Conservation (phyloP, 2,797 vertebrate species). For the Cephalopachus bancanus region DNA sequence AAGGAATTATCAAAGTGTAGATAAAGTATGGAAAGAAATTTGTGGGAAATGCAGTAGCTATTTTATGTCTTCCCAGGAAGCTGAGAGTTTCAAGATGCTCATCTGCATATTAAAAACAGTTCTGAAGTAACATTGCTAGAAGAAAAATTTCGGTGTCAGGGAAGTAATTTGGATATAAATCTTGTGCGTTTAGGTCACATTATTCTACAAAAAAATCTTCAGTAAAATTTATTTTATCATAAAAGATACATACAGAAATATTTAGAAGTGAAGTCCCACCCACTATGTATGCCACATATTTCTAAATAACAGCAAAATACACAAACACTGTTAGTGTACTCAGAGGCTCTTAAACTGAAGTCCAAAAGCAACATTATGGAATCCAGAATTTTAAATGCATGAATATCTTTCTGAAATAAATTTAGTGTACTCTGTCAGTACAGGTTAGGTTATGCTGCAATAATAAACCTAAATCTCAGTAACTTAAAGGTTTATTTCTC, state of each 20-base stretch:
- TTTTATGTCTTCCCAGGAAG: background rate
- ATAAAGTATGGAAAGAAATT: background rate
- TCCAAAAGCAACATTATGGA: too few relatives aligned
- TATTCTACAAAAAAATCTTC: slow-evolving; percentile 19
- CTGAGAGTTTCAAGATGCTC: background rate
- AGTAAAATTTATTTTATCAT: background rate
- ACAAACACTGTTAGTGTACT: too few relatives aligned
- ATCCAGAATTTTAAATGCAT: too few relatives aligned
- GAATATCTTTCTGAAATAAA: background rate
- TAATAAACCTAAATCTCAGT: background rate
- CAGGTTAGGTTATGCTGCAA: too few relatives aligned
- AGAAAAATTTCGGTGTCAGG: background rate
- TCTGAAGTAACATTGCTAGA: background rate
- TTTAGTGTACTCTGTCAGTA: background rate
- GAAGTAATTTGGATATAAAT: background rate
- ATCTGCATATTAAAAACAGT: background rate
- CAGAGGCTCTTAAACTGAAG: too few relatives aligned
- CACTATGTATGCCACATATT: too few relatives aligned
- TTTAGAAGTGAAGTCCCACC: too few relatives aligned
- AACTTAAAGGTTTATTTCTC: background rate
- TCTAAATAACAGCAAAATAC: too few relatives aligned
- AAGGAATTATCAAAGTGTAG: background rate
- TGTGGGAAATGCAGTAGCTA: background rate
- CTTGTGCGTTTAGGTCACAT: background rate
- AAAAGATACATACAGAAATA: background rate